A percentile compares a stretch with the other conserved stretches of the same genome.
Evolutionary conservation across 2,113 vertebrate species (phyloP).

Genomic region (Platichthys flesus): DNA sequence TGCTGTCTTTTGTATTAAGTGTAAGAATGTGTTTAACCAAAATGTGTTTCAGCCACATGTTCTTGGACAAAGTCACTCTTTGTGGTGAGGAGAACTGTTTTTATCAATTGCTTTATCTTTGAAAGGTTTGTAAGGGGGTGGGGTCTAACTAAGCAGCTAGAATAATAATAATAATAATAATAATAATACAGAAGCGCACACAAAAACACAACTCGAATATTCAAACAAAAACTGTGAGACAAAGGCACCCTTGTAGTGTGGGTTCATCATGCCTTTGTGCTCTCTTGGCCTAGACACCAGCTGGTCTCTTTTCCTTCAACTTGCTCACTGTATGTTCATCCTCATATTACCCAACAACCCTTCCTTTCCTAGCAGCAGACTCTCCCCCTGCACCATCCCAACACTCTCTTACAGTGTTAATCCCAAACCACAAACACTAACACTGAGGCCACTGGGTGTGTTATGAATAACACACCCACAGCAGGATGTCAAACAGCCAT

Average conservation of each 20-base stretch:
- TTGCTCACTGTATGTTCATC: conserved; percentile 56
- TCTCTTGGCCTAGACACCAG: conserved; percentile 56
- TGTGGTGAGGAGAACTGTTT: too few relatives aligned
- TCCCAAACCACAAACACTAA: conserved; percentile 18
- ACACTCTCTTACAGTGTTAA: conserved; percentile 16
- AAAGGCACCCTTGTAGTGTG: conserved; percentile 20
- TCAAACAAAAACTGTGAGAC: conserved; percentile 3
- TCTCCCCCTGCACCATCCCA: not conserved
- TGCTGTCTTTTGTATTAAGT: too few relatives aligned
- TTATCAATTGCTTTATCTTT: not conserved
- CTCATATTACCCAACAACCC: conserved; percentile 50
- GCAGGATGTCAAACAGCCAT: not conserved
- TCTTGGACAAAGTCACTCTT: too few relatives aligned
- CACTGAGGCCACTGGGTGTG: conserved; percentile 37
- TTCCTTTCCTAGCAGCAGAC: conserved; percentile 22
- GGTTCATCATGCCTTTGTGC: conserved; percentile 47
- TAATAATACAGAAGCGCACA: too few relatives aligned
- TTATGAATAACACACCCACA: conserved; percentile 25
- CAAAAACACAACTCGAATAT: conserved; percentile 2
- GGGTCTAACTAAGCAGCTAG: not conserved
- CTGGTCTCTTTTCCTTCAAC: conserved; percentile 49
- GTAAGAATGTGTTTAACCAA: too few relatives aligned
- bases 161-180: too few relatives aligned
- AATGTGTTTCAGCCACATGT: too few relatives aligned
- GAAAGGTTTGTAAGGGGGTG: not conserved